Percentiles rank a stretch among this genome's conserved stretches.
phyloP scores from a whole-genome alignment of 2,888 invertebrate genomes.

The Drosophila histrio region DNA sequence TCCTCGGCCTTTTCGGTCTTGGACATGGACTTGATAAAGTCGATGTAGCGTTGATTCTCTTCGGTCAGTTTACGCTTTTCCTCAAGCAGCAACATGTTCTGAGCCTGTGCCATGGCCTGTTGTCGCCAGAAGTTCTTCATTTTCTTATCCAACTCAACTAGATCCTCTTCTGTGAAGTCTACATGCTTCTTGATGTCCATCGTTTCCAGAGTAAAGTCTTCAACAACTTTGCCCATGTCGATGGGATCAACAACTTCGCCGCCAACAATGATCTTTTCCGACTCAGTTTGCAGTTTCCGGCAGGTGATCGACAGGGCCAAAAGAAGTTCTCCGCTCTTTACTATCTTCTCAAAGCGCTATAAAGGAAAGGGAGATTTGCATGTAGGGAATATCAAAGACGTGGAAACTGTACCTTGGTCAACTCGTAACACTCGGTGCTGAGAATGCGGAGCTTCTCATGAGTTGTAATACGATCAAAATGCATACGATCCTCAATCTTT shows the following conservation, averaged over 20 bases:
- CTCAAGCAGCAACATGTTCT: conserved; percentile 71
- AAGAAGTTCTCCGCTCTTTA: conserved; percentile 77
- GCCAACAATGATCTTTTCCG: conserved; percentile 79
- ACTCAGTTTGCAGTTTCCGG: conserved; percentile 81
- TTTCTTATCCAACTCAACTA: conserved; percentile 60
- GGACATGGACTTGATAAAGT: conserved; percentile 80
- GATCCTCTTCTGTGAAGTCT: conserved; percentile 74
- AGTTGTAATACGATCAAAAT: conserved; percentile 58
- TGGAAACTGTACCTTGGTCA: conserved; percentile 66
- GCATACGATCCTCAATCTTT: conserved; percentile 70
- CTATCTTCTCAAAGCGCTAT: conserved; percentile 73
- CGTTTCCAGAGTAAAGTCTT: conserved; percentile 54
- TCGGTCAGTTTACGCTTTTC: conserved; percentile 69
- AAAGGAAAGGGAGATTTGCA: background rate
- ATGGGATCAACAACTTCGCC: conserved; percentile 50
- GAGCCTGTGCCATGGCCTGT: conserved; percentile 74
- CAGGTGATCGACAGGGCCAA: conserved; percentile 77
- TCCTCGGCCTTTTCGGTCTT: conserved; percentile 73
- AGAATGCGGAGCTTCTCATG: conserved; percentile 74
- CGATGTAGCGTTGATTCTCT: conserved; percentile 77
- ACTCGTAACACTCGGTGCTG: conserved; percentile 70
- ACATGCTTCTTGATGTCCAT: conserved; percentile 70
- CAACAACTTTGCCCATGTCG: conserved; percentile 26
- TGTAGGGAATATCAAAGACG: background rate
- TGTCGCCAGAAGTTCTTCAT: conserved; percentile 81